Evolutionary conservation across 2,888 invertebrate species (phyloP).

Genomic region (Heliconius hortense): DNA sequence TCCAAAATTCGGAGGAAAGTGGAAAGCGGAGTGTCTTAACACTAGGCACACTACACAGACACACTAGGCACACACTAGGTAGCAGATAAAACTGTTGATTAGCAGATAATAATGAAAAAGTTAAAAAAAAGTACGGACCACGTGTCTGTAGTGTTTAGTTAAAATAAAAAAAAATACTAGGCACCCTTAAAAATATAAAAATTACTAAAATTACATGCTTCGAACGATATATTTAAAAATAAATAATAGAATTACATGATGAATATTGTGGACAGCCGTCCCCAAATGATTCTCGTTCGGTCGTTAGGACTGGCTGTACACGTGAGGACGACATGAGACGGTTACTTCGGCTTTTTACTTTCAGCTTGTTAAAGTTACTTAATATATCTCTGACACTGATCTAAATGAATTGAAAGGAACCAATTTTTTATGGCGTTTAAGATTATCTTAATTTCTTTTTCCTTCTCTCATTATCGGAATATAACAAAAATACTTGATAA

Average conservation of each 20-base stretch:
- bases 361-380: constrained; percentile 3
- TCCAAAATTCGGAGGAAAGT: too few species aligned
- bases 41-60: too few species aligned
- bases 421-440: background rate
- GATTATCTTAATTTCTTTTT: background rate
- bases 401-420: background rate
- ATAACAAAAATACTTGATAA: background rate
- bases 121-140: too few species aligned
- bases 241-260: too few species aligned
- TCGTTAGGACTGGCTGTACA: constrained; percentile 10
- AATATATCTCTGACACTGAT: background rate
- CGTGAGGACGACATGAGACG: constrained; percentile 23
- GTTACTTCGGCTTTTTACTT: constrained; percentile 23
- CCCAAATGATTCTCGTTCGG: constrained; percentile 32
- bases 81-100: too few species aligned
- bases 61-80: too few species aligned
- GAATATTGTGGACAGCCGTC: constrained; percentile 28
- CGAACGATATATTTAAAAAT: background rate
- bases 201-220: too few species aligned
- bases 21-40: too few species aligned
- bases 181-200: too few species aligned
- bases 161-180: too few species aligned
- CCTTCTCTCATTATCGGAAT: background rate
- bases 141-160: too few species aligned
- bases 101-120: too few species aligned